A percentile compares a stretch with the other conserved stretches of the same genome.
Conservation (phyloP, 2,797 vertebrate species). For the Rhincodon typus region DNA sequence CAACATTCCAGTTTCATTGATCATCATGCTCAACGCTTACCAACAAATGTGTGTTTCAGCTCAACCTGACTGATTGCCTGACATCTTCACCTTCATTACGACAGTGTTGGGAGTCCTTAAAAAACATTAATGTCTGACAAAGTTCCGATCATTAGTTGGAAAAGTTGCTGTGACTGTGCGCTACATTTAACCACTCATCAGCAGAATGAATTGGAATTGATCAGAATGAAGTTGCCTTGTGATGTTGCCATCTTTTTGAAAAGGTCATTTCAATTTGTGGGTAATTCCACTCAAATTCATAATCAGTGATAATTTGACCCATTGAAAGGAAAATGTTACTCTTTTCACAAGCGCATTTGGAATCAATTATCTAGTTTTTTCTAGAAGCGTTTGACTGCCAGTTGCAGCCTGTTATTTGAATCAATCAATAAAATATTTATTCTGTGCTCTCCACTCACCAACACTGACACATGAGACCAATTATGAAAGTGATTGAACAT, state of each 20-base stretch:
- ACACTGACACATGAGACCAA: slow-evolving; percentile 18
- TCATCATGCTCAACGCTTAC: background rate
- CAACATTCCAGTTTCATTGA: background rate
- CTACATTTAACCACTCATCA: background rate
- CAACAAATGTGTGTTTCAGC: background rate
- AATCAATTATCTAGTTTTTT: slow-evolving; percentile 25
- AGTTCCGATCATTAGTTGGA: background rate
- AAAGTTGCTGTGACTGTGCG: background rate
- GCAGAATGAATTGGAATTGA: background rate
- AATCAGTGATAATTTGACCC: slow-evolving; percentile 19
- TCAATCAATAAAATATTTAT: slow-evolving; percentile 31
- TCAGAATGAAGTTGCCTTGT: background rate
- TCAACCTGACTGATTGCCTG: background rate
- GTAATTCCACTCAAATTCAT: background rate
- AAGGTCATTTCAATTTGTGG: background rate
- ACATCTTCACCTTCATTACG: background rate
- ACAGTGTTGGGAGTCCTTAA: background rate
- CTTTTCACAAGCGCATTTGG: slow-evolving; percentile 11
- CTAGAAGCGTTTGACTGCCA: background rate
- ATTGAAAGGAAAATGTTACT: background rate
- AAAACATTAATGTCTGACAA: background rate
- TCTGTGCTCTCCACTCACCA: slow-evolving; percentile 8
- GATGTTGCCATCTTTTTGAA: background rate
- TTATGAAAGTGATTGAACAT: background rate
- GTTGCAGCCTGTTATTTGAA: slow-evolving; percentile 24